phyloP scores from a whole-genome alignment of 2,888 invertebrate genomes.

The Glaucopsyche alexis region DNA sequence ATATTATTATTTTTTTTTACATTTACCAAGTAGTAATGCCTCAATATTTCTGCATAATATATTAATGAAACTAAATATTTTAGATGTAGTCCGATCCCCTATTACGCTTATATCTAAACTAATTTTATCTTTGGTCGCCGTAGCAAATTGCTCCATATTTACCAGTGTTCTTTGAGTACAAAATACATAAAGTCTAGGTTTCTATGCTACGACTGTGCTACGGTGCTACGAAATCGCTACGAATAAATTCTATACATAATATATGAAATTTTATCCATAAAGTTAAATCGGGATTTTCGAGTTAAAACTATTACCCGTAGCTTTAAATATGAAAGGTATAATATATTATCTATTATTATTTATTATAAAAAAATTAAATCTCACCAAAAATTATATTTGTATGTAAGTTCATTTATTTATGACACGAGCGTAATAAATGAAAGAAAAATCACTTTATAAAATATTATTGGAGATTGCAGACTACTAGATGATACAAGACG shows the following conservation, averaged over 20 bases:
- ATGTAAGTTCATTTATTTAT: no score
- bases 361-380: background rate
- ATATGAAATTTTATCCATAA: background rate
- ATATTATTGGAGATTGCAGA: background rate
- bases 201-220: constrained; percentile 1
- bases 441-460: background rate
- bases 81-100: no score
- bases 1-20: no score
- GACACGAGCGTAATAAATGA: no score
- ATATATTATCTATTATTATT: background rate
- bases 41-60: no score
- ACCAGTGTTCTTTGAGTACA: no score
- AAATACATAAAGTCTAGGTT: background rate
- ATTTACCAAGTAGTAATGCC: no score
- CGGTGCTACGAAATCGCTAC: background rate
- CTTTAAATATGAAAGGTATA: background rate
- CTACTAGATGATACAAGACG: background rate
- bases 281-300: background rate
- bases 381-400: background rate
- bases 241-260: background rate
- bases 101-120: no score
- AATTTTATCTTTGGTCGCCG: no score
- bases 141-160: no score
- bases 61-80: no score
- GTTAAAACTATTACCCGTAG: background rate